Conservation (phyloP, 1,140 invertebrate species). For the Papilio machaon region DNA sequence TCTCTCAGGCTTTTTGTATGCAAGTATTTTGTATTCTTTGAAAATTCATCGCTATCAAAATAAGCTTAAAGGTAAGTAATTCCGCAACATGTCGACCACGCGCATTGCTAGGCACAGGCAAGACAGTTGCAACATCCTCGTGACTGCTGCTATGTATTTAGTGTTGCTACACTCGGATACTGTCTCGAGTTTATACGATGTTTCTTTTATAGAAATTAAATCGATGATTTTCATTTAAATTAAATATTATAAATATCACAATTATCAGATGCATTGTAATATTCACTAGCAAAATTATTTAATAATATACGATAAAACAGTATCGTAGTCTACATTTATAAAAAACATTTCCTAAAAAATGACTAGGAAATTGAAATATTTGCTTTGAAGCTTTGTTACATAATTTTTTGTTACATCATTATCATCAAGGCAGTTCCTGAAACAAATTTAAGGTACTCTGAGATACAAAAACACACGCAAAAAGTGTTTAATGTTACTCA, state of each 20-base stretch:
- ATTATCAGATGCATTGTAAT: not conserved
- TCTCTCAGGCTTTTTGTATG: too few relatives aligned
- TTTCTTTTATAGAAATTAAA: not conserved
- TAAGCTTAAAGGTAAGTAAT: not conserved
- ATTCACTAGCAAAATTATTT: too few relatives aligned
- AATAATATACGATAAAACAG: too few relatives aligned
- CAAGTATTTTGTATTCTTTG: too few relatives aligned
- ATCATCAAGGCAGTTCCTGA: slow-evolving; percentile 14
- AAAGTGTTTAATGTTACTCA: not conserved
- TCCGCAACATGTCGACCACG: slow-evolving; percentile 50
- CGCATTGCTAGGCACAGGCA: slow-evolving; percentile 52
- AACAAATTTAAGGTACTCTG: not conserved
- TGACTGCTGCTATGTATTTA: slow-evolving; percentile 52
- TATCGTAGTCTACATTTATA: not conserved
- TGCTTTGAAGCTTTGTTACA: not conserved
- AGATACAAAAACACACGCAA: not conserved
- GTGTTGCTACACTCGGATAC: slow-evolving; percentile 53
- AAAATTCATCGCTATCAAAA: too few relatives aligned
- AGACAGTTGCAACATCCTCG: slow-evolving; percentile 62
- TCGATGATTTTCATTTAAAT: not conserved
- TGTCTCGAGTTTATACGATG: not conserved
- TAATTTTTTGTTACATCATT: not conserved
- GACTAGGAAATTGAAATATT: not conserved
- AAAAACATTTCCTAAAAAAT: not conserved
- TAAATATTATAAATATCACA: too few relatives aligned